phyloP scores from a whole-genome alignment of 2,888 invertebrate genomes.

The Apodemia zela region DNA sequence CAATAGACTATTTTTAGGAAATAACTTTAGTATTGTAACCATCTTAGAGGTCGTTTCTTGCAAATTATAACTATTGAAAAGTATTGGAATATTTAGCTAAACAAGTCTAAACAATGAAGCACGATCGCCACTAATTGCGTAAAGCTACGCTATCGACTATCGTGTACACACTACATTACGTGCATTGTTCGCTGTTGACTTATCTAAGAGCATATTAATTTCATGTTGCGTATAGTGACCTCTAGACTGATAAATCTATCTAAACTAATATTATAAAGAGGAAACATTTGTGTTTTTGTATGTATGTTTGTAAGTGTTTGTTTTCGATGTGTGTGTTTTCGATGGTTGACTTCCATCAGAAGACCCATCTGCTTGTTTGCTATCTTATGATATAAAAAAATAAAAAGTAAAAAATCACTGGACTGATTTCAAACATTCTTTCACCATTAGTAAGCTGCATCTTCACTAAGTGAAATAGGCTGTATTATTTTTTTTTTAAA shows the following conservation, averaged over 20 bases:
- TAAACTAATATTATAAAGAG: too few species aligned
- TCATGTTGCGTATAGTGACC: not conserved
- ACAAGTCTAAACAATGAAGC: constrained; percentile 9
- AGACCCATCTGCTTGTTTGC: too few species aligned
- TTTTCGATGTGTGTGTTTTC: too few species aligned
- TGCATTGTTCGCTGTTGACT: not conserved
- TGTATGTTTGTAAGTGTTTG: too few species aligned
- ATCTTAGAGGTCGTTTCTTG: not conserved
- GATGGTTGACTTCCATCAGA: too few species aligned
- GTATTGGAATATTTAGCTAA: not conserved
- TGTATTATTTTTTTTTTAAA: too few species aligned
- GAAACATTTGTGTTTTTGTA: too few species aligned
- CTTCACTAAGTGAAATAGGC: too few species aligned
- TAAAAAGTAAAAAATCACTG: too few species aligned
- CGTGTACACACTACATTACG: not conserved
- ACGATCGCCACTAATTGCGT: not conserved
- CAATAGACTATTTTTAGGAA: not conserved
- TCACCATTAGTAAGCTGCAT: too few species aligned
- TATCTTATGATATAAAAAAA: too few species aligned
- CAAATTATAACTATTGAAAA: not conserved
- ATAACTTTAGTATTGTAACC: not conserved
- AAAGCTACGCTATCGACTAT: not conserved
- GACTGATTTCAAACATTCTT: too few species aligned
- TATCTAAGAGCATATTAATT: not conserved
- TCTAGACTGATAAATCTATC: not conserved